Evolutionary conservation across 2,113 vertebrate genomes (phyloP), one percentile per base, ranked within the genome.

Genomic region (Ariopsis seemanni): DNA sequence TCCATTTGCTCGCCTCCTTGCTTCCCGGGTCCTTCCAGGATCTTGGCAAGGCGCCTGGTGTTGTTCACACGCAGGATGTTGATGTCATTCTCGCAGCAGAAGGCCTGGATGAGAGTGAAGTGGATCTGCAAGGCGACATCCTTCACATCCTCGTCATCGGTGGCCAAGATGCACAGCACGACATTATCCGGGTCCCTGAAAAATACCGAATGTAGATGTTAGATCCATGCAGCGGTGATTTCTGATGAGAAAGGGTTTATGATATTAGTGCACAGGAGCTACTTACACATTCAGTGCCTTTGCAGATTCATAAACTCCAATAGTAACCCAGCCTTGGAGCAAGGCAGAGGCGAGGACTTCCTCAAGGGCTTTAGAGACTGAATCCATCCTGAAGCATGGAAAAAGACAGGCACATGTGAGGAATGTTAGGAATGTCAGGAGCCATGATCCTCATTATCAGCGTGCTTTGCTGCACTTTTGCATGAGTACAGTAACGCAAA

Each of bases 1-100:
- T 99, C 98, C 6, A 95, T 93, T 83, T 97, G 97, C 88, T 97
- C 97, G 34, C 95, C 96, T 3, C 94, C 94, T 7, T 95, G 90
- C 22, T 95, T 95, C 63, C 85, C 90, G 5, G 92, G 94, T 6
- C 74, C 85, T 30, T 96, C 96, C 5, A 98, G 94, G 8, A 97
- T 96, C 91, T 98, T 94, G 0, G 96, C 97, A 91, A 99, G 93
- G 5, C 97, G 96, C 27, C 95, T 93, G 83, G 96, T 97, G 95
- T 97, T 99, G 95, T 95, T 96, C 92, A 99, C 97, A 1, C 97
- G 94, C 90, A 99, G 94, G 93, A 99, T 99, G 96, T 97, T 96
- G 92, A 99, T 99, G 95, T 99, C 97, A 91, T 99, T 99, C 91
- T 99, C 98, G 62, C 98, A 98, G 94, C 98, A 99, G 92, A 99